Evolutionary conservation across 2,113 vertebrate species (phyloP).

Genomic region (Raphicerus campestris): DNA sequence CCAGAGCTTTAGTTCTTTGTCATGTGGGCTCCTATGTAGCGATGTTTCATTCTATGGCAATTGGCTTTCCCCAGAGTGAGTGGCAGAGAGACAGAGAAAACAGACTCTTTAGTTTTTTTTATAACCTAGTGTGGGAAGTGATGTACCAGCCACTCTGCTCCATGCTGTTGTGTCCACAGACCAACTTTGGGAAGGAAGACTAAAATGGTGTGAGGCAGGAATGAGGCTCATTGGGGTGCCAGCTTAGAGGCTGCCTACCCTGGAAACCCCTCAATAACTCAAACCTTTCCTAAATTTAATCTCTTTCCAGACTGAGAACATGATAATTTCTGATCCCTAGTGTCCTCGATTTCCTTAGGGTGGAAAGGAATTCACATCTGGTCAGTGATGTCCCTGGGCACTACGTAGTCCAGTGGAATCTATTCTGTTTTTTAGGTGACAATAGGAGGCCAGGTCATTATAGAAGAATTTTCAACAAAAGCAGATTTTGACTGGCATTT

Average conservation of each 20-base stretch:
- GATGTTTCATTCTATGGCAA: not conserved
- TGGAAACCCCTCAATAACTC: not conserved
- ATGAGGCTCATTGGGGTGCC: not conserved
- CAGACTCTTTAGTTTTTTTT: not conserved
- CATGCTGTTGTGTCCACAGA: not conserved
- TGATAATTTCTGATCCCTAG: not conserved
- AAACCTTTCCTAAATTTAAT: not conserved
- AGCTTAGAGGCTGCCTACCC: not conserved
- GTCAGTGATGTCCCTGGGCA: not conserved
- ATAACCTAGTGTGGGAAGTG: not conserved
- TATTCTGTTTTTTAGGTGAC: not conserved
- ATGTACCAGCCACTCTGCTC: not conserved
- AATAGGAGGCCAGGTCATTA: not conserved
- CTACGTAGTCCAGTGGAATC: not conserved
- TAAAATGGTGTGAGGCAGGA: not conserved
- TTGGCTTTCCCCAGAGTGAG: not conserved
- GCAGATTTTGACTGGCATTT: not conserved
- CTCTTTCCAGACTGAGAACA: not conserved
- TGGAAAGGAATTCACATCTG: not conserved
- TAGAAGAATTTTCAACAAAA: not conserved
- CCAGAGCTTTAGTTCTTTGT: not conserved
- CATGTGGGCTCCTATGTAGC: not conserved
- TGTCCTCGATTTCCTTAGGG: not conserved
- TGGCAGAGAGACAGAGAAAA: not conserved
- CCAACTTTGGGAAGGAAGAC: not conserved